phyloP scores from a whole-genome alignment of 2,888 invertebrate genomes.

The Caenorhabditis japonica region DNA sequence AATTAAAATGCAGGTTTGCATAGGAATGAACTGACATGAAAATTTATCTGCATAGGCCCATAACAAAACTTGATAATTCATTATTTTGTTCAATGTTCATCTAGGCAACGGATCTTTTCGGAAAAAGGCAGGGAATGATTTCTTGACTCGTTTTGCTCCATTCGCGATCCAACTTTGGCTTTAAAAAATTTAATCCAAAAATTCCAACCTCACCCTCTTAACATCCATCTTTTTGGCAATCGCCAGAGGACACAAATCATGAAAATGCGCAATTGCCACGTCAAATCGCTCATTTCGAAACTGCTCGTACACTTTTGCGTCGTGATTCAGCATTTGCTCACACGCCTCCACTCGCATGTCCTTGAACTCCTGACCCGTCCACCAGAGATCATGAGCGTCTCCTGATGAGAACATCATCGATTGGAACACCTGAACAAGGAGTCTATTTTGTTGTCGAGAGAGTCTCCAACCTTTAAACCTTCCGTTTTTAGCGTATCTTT shows the following conservation, averaged over 20 bases:
- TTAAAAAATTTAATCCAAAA: too few relatives aligned
- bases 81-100: too few relatives aligned
- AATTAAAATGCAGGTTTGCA: too few relatives aligned
- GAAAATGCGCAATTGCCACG: slow-evolving; percentile 75
- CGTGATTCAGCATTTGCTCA: slow-evolving; percentile 72
- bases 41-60: too few relatives aligned
- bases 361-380: slow-evolving; percentile 76
- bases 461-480: slow-evolving; percentile 71
- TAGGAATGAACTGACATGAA: too few relatives aligned
- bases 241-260: slow-evolving; percentile 75
- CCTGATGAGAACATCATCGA: slow-evolving; percentile 76
- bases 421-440: slow-evolving; percentile 71
- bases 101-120: too few relatives aligned
- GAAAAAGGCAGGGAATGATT: too few relatives aligned
- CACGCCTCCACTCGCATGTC: slow-evolving; percentile 75
- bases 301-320: slow-evolving; percentile 51
- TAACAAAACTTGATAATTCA: too few relatives aligned
- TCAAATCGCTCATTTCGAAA: slow-evolving; percentile 69
- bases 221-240: slow-evolving; percentile 70
- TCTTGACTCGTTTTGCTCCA: too few relatives aligned
- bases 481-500: slow-evolving; percentile 72
- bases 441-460: neutral
- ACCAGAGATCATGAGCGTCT: slow-evolving; percentile 75
- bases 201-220: slow-evolving; percentile 55
- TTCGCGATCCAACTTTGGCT: too few relatives aligned